Evolutionary conservation across 2,888 invertebrate genomes (phyloP).

Genomic region (Epinotia bilunana): DNA sequence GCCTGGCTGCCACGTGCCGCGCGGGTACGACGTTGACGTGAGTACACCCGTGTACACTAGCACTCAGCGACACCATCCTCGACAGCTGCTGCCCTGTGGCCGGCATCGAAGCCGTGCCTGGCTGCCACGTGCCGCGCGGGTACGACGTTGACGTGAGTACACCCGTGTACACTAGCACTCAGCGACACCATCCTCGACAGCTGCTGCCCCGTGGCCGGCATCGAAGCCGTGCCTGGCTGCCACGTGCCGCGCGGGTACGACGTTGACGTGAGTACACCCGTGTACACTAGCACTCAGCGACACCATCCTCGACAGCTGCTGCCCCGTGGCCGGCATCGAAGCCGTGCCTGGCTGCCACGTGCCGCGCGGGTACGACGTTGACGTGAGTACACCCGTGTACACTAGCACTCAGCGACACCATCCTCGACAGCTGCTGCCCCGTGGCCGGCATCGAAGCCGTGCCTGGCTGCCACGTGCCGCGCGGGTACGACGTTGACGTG

Average conservation of each 20-base stretch:
- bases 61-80: constrained; percentile 55
- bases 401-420: constrained; percentile 64
- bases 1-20: constrained; percentile 60
- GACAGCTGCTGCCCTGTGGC: constrained; percentile 68
- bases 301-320: constrained; percentile 69
- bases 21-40: constrained; percentile 66
- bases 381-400: constrained; percentile 66
- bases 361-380: constrained; percentile 63
- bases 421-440: constrained; percentile 70
- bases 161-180: too few species aligned
- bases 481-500: constrained; percentile 66
- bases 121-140: constrained; percentile 60
- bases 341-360: constrained; percentile 58
- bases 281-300: constrained; percentile 58
- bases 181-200: constrained; percentile 64
- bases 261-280: constrained; percentile 61
- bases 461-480: constrained; percentile 60
- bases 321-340: constrained; percentile 61
- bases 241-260: constrained; percentile 64
- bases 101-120: constrained; percentile 57
- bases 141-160: constrained; percentile 66
- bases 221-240: constrained; percentile 55
- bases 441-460: constrained; percentile 57
- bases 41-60: constrained; percentile 43
- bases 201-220: constrained; percentile 64